Conservation (phyloP, 92 coral and sea anemone genomes). For the Virgularia gustaviana region DNA sequence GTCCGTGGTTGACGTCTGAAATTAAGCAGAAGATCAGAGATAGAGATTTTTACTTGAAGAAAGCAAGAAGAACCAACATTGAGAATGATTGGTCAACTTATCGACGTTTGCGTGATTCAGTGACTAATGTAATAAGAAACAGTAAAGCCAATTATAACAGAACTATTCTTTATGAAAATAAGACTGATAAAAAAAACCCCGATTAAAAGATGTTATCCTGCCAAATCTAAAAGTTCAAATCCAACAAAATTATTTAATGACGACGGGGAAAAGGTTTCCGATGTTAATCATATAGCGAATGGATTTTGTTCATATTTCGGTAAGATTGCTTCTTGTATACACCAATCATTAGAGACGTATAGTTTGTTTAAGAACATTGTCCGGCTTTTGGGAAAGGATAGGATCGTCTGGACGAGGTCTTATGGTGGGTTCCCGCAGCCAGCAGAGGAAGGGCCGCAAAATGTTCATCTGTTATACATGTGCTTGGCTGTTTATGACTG, state of each 20-base stretch:
- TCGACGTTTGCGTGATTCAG: constrained; percentile 27
- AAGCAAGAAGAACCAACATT: constrained; percentile 29
- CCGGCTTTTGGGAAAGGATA: no score
- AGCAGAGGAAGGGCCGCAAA: neutral
- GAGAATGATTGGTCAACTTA: constrained; percentile 26
- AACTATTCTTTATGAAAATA: constrained; percentile 30
- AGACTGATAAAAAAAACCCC: constrained; percentile 9
- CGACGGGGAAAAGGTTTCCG: neutral
- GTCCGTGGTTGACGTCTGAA: constrained; percentile 32
- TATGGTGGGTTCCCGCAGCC: no score
- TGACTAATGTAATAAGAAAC: constrained; percentile 9
- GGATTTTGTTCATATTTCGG: constrained; percentile 8
- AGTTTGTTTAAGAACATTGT: neutral
- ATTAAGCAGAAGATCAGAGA: constrained; percentile 26
- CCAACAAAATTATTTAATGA: constrained; percentile 7
- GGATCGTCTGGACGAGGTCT: no score
- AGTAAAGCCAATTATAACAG: constrained; percentile 4
- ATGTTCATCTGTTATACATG: no score
- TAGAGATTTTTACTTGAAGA: constrained; percentile 22
- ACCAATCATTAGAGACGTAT: constrained; percentile 1
- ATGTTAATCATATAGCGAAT: neutral
- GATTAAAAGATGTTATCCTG: constrained; percentile 9
- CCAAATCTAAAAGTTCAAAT: constrained; percentile 2
- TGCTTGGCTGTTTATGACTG: no score
- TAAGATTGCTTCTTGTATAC: constrained; percentile 1